Percentiles rank a stretch among this genome's conserved stretches.
Evolutionary conservation across 1,140 invertebrate genomes (phyloP).

Genomic region (Caenorhabditis brenneri): DNA sequence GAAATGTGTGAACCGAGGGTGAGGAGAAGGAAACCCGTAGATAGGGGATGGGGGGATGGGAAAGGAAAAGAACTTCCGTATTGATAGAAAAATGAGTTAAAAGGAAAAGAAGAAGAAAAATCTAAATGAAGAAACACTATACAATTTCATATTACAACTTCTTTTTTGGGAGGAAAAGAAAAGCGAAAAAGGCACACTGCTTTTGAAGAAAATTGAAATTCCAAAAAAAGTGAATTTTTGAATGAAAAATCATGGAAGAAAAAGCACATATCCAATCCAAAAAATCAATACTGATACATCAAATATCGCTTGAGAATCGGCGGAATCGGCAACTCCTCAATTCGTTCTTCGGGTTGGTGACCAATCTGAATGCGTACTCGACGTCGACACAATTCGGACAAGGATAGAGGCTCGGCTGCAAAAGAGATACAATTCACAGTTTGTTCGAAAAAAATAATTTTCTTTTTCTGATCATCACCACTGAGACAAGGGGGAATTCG

Average conservation of each 20-base stretch:
- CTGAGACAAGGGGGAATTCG: background rate
- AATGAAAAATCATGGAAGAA: background rate
- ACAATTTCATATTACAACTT: background rate
- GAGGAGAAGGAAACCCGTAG: background rate
- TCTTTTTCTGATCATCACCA: background rate
- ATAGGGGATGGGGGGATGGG: background rate
- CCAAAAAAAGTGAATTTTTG: conserved; percentile 34
- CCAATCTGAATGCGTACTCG: conserved; percentile 58
- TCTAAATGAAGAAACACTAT: conserved; percentile 20
- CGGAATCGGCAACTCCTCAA: conserved; percentile 62
- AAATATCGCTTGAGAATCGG: conserved; percentile 45
- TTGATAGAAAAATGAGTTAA: background rate
- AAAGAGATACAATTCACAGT: conserved; percentile 33
- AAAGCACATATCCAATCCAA: background rate
- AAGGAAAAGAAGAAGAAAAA: conserved; percentile 4
- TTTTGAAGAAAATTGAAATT: too few relatives aligned
- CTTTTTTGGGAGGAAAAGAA: background rate
- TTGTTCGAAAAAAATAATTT: too few relatives aligned
- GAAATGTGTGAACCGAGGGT: conserved; percentile 36
- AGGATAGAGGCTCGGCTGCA: conserved; percentile 55
- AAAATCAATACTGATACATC: background rate
- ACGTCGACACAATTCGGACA: conserved; percentile 57
- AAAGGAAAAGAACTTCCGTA: background rate
- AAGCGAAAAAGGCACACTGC: conserved; percentile 32
- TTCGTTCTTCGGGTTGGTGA: conserved; percentile 47